These are phyloP conservation scores for Poeciliopsis infans DNA, from an alignment of 2,797 vertebrate genomes.

Conservation along the genomic window DNA sequence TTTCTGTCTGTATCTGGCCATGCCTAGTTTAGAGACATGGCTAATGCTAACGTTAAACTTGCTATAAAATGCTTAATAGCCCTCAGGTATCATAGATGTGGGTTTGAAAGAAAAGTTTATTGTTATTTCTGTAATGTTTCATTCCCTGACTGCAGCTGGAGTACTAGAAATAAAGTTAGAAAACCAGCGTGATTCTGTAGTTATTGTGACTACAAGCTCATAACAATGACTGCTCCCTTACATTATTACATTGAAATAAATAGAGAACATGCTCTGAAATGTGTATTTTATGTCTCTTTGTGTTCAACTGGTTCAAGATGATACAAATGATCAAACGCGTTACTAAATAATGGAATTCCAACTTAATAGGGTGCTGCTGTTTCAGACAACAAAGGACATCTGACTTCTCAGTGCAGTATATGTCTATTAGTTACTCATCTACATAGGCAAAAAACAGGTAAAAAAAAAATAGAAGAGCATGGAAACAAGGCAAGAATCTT, in stretches of 20 bases:
- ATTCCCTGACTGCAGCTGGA: no score
- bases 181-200: not conserved
- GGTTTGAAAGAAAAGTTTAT: not conserved
- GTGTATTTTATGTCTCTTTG: not conserved
- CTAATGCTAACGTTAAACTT: not conserved
- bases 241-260: not conserved
- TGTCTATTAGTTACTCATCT: not conserved
- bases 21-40: not conserved
- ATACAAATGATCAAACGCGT: not conserved
- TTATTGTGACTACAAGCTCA: not conserved
- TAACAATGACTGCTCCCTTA: not conserved
- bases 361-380: not conserved
- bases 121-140: not conserved
- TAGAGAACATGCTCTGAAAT: not conserved
- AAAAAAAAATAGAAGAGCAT: not conserved
- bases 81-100: not conserved
- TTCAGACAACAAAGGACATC: not conserved
- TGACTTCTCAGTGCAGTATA: not conserved
- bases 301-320: not conserved
- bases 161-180: not conserved
- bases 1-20: not conserved
- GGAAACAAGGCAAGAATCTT: not conserved
- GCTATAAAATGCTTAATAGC: not conserved
- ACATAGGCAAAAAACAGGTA: not conserved
- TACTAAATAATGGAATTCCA: not conserved